Base-by-base conservation (phyloP, 1,140 invertebrate species). In the Zaprionus vittiger region DNA sequence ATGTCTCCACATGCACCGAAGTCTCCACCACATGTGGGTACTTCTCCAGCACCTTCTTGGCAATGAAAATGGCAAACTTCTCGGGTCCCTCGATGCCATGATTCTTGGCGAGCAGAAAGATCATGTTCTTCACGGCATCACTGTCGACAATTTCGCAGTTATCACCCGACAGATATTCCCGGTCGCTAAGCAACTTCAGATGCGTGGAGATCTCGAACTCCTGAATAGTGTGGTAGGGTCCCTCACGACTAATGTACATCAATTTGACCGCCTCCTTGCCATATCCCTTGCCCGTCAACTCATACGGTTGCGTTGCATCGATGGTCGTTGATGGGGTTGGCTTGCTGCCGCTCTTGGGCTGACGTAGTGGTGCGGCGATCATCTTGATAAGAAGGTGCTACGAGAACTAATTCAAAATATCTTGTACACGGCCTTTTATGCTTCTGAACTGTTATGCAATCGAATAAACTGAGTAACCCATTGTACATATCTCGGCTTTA, bases 91-190 rank as follows among this genome's bases (percentile, higher is more conserved):
- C 94, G 1, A 96, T 94, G 41, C 96, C 96, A 91, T 96, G 93
- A 77, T 96, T 95, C 87, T 96, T 96, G 6, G 96, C 96, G 73
- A 97, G 79, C 28, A 97, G 83, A 86, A 96, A 96, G 12, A 97
- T 95, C 1, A 96, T 97, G 84, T 97, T 97, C 93, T 96, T 97
- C 80, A 97, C 96, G 4, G 96, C 95, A 81, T 97, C 96, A 1
- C 96, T 97, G 2, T 96, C 96, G 15, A 96, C 94, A 44, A 96
- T 95, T 77, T 95, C 95, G 31, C 94, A 94, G 79, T 96, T 96
- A 87, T 96, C 95, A 14, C 82, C 91, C 9, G 92, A 77, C 0
- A 94, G 83, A 85, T 95, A 95, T 73, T 96, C 96, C 52, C 94
- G 95, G 75, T 96, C 94, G 2, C 94, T 94, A 52, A 94, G 93